Conservation (phyloP, 2,797 vertebrate genomes). For the Phrynocephalus forsythii region DNA sequence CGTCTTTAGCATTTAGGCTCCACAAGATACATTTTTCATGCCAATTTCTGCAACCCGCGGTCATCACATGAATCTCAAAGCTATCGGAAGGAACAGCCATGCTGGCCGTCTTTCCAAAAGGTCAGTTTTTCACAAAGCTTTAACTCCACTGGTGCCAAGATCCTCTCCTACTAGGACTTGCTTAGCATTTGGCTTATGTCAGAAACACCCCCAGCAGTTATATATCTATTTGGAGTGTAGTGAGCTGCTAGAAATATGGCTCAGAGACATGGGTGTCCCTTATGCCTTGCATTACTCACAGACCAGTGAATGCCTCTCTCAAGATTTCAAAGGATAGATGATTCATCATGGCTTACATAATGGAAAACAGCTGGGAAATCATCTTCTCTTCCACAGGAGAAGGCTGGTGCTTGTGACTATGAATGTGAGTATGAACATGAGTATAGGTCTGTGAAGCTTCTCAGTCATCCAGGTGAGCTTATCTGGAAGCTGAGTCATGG, state of each 20-base stretch:
- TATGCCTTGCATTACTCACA: conserved; percentile 12
- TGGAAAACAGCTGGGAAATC: not conserved
- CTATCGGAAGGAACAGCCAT: not conserved
- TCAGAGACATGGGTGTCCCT: not conserved
- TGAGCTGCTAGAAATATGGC: conserved; percentile 11
- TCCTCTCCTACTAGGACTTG: not conserved
- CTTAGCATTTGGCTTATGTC: not conserved
- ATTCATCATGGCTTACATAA: not conserved
- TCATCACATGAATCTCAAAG: not conserved
- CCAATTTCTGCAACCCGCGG: not conserved
- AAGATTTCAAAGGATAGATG: not conserved
- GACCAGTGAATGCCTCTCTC: not conserved
- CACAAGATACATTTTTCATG: not conserved
- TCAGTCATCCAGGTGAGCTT: not conserved
- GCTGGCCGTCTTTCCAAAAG: not conserved
- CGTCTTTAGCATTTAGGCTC: not conserved
- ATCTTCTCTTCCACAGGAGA: not conserved
- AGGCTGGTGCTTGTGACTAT: not conserved
- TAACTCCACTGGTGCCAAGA: not conserved
- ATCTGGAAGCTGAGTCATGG: too few relatives aligned
- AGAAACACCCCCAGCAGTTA: not conserved
- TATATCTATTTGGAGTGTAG: conserved; percentile 28
- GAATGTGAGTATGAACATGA: not conserved
- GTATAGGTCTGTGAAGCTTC: not conserved
- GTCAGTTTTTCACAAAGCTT: not conserved